Percentiles rank a stretch among this genome's conserved stretches.
phyloP scores from a whole-genome alignment of 2,888 invertebrate genomes.

The Aleiodes testaceus region DNA sequence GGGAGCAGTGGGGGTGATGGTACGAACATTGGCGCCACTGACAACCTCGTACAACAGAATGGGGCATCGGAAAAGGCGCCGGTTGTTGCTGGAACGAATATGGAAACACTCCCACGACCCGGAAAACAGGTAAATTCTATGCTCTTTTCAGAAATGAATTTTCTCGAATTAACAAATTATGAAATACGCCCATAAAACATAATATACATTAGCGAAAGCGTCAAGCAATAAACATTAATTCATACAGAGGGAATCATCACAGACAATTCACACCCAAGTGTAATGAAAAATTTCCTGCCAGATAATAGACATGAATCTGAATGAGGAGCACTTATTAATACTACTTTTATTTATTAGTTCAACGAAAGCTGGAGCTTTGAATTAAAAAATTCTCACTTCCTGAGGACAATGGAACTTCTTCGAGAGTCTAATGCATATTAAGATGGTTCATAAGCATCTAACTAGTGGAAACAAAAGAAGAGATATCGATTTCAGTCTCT shows the following conservation, averaged over 20 bases:
- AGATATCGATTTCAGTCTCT: slow-evolving; percentile 24
- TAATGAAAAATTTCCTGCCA: too few species aligned
- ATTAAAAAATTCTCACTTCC: too few species aligned
- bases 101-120: slow-evolving; percentile 76
- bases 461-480: slow-evolving; percentile 7
- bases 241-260: too few species aligned
- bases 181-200: too few species aligned
- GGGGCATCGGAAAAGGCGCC: slow-evolving; percentile 74
- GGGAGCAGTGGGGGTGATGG: slow-evolving; percentile 60
- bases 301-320: too few species aligned
- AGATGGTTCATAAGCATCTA: background rate
- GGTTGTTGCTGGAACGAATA: slow-evolving; percentile 77
- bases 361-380: too few species aligned
- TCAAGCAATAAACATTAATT: too few species aligned
- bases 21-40: slow-evolving; percentile 74
- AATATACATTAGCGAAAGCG: too few species aligned
- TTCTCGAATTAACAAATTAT: background rate
- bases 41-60: slow-evolving; percentile 77
- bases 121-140: slow-evolving; percentile 75
- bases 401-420: too few species aligned
- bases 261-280: too few species aligned
- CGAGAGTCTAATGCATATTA: background rate
- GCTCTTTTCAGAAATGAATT: background rate
- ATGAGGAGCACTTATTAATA: too few species aligned
- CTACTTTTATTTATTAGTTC: too few species aligned